Evolutionary conservation across 2,797 vertebrate species (phyloP).

Genomic region (Urosaurus nigricauda): DNA sequence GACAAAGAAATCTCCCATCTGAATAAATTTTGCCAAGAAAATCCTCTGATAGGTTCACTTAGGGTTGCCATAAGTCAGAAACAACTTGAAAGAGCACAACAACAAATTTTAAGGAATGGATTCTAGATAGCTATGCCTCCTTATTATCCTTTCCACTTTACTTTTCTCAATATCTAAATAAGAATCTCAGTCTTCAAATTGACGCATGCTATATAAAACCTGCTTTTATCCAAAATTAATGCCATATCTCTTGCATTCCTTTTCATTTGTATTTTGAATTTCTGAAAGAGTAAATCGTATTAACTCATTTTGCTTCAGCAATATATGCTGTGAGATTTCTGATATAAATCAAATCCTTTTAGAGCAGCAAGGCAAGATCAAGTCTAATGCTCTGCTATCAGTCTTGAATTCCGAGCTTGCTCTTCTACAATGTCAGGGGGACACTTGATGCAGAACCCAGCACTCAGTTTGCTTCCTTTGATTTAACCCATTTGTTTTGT

Average conservation of each 20-base stretch:
- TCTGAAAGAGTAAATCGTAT: neutral
- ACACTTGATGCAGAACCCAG: neutral
- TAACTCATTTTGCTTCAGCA: neutral
- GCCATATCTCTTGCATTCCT: neutral
- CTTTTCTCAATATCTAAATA: too few relatives aligned
- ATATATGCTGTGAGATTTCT: neutral
- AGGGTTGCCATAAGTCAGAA: too few relatives aligned
- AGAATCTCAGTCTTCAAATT: slow-evolving; percentile 25
- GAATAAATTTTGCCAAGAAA: too few relatives aligned
- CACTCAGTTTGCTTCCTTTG: slow-evolving; percentile 27
- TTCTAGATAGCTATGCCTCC: too few relatives aligned
- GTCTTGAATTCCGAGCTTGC: slow-evolving; percentile 3
- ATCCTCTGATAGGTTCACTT: too few relatives aligned
- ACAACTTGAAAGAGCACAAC: too few relatives aligned
- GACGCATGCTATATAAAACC: slow-evolving; percentile 30
- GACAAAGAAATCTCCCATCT: too few relatives aligned
- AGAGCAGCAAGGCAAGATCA: slow-evolving; percentile 33
- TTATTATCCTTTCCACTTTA: too few relatives aligned
- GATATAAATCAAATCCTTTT: slow-evolving; percentile 51
- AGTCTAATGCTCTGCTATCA: neutral
- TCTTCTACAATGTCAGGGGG: neutral
- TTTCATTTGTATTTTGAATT: neutral
- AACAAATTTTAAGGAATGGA: too few relatives aligned
- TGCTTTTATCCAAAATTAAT: slow-evolving; percentile 26
- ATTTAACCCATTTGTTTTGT: fast-evolving